Percentiles rank a stretch among this genome's conserved stretches.
phyloP scores from a whole-genome alignment of 2,113 vertebrate genomes.

The Gila orcuttii region DNA sequence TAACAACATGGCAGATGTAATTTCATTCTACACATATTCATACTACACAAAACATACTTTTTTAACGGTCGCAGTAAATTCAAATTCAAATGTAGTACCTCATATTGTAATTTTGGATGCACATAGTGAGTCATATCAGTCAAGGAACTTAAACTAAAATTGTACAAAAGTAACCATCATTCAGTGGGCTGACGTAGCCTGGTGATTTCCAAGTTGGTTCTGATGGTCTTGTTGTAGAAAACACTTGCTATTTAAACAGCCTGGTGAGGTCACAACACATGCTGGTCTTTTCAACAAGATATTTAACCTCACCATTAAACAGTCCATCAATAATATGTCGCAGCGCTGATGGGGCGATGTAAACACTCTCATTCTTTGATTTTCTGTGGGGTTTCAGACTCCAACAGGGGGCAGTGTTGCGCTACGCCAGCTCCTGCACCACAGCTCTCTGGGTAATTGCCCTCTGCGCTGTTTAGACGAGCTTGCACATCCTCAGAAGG shows the following conservation, averaged over 20 bases:
- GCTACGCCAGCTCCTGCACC: slow-evolving; percentile 17
- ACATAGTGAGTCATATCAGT: not conserved
- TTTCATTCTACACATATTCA: too few relatives aligned
- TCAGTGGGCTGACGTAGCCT: not conserved
- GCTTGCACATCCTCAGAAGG: slow-evolving; percentile 49
- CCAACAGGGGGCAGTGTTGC: slow-evolving; percentile 75
- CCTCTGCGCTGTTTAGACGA: slow-evolving; percentile 25
- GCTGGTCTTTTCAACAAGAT: not conserved
- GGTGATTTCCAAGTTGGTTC: not conserved
- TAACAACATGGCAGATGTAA: too few relatives aligned
- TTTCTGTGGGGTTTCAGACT: not conserved
- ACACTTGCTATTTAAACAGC: not conserved
- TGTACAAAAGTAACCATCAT: not conserved
- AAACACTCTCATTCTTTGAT: not conserved
- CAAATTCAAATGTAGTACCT: too few relatives aligned
- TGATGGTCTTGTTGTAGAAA: not conserved
- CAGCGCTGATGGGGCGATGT: not conserved
- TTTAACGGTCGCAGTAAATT: too few relatives aligned
- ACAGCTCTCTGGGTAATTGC: slow-evolving; percentile 8
- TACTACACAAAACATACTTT: too few relatives aligned
- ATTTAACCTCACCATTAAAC: not conserved
- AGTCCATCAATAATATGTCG: not conserved
- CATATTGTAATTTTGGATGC: too few relatives aligned
- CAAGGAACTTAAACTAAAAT: not conserved
- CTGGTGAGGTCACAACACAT: not conserved